phyloP scores from a whole-genome alignment of 2,113 vertebrate species.

The Crotalus viridis region DNA sequence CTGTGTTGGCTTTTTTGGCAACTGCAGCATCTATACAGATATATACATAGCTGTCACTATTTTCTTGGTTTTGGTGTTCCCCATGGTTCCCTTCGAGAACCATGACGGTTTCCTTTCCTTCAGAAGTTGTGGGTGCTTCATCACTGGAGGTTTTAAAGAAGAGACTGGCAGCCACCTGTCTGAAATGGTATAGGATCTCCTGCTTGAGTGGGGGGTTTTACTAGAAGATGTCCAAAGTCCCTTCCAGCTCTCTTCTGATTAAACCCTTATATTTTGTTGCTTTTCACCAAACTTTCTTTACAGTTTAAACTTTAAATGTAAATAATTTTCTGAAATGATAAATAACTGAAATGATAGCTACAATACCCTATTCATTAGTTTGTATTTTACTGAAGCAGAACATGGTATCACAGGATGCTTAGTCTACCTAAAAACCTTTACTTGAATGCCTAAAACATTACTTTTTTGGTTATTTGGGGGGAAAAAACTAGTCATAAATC shows the following conservation, averaged over 20 bases:
- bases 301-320: background rate
- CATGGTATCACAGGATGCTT: background rate
- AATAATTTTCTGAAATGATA: background rate
- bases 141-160: no score
- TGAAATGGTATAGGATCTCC: no score
- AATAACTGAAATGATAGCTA: background rate
- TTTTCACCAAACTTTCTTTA: background rate
- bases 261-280: background rate
- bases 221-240: no score
- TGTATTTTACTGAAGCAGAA: slow-evolving; percentile 20
- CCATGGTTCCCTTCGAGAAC: background rate
- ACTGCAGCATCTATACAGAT: background rate
- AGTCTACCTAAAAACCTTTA: slow-evolving; percentile 26
- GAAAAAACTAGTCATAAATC: background rate
- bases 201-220: no score
- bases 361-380: background rate
- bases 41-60: background rate
- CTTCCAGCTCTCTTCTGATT: no score
- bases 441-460: slow-evolving; percentile 19
- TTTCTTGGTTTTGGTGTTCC: background rate
- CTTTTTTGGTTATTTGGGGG: background rate
- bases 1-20: no score
- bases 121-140: no score
- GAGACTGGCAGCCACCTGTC: no score
- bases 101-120: background rate